phyloP scores from a whole-genome alignment of 2,113 vertebrate species.

The Murina feae region DNA sequence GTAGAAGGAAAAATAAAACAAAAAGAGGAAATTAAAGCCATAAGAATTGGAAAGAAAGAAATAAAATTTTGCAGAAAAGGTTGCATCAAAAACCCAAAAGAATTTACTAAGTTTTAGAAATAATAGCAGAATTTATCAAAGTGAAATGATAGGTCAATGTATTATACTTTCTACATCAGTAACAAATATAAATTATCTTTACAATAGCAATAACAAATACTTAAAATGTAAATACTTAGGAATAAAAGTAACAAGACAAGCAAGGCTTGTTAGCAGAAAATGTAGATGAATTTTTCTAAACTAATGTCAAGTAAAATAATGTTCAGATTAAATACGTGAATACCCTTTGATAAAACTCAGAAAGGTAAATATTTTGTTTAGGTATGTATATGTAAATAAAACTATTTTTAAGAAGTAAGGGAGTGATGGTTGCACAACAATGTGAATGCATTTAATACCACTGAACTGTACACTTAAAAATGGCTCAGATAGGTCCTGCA shows the following conservation, averaged over 20 bases:
- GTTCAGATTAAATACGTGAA: neutral
- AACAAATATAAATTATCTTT: neutral
- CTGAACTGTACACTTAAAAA: too few relatives aligned
- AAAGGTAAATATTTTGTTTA: neutral
- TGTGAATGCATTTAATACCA: too few relatives aligned
- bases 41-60: neutral
- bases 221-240: neutral
- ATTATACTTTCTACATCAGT: neutral
- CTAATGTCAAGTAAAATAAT: neutral
- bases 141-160: neutral
- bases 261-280: neutral
- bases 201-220: neutral
- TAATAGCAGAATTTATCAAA: neutral
- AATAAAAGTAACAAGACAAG: conserved; percentile 14
- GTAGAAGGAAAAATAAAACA: neutral
- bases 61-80: neutral
- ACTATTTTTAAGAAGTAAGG: neutral
- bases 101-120: neutral
- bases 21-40: neutral
- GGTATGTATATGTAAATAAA: neutral
- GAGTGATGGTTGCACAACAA: neutral
- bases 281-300: conserved; percentile 4
- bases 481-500: too few relatives aligned
- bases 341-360: neutral
- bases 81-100: neutral